Conservation (phyloP, 2,888 invertebrate genomes). For the Hoplodrina blanda region DNA sequence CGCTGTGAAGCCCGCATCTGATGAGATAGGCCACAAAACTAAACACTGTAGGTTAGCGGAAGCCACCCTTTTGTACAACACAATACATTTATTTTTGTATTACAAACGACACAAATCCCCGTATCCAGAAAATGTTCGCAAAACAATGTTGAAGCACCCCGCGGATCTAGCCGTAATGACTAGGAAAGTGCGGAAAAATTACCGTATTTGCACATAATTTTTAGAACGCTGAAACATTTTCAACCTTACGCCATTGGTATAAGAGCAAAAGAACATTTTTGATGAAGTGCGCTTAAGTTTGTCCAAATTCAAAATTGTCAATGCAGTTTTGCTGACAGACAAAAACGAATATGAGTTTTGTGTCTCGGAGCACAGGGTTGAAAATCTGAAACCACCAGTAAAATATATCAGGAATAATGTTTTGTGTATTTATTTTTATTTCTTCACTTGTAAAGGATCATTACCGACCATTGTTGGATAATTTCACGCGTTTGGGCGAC, state of each 20-base stretch:
- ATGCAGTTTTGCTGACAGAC: slow-evolving; percentile 45
- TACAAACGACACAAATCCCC: slow-evolving; percentile 77
- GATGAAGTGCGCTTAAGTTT: slow-evolving; percentile 17
- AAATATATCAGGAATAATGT: slow-evolving; percentile 70
- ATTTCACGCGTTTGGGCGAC: slow-evolving; percentile 89
- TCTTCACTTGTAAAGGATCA: slow-evolving; percentile 86
- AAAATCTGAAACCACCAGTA: slow-evolving; percentile 55
- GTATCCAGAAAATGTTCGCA: slow-evolving; percentile 79
- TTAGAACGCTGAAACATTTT: slow-evolving; percentile 17
- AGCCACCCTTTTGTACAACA: slow-evolving; percentile 79
- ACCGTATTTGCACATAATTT: slow-evolving; percentile 27
- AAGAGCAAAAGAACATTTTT: slow-evolving; percentile 24
- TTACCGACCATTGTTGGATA: slow-evolving; percentile 87
- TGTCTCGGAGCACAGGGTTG: slow-evolving; percentile 44
- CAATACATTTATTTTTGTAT: slow-evolving; percentile 79
- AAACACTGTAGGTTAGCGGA: slow-evolving; percentile 79
- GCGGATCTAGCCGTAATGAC: slow-evolving; percentile 81
- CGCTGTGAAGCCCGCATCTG: slow-evolving; percentile 77
- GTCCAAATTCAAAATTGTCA: slow-evolving; percentile 46
- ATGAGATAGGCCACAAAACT: slow-evolving; percentile 77
- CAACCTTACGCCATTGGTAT: slow-evolving; percentile 27
- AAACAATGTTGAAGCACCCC: slow-evolving; percentile 82
- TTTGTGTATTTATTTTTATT: slow-evolving; percentile 84
- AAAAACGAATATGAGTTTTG: slow-evolving; percentile 30
- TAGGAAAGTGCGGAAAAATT: slow-evolving; percentile 78